Percentiles rank a stretch among this genome's conserved stretches.
phyloP scores from a whole-genome alignment of 2,113 vertebrate genomes.

The Xiphias gladius region DNA sequence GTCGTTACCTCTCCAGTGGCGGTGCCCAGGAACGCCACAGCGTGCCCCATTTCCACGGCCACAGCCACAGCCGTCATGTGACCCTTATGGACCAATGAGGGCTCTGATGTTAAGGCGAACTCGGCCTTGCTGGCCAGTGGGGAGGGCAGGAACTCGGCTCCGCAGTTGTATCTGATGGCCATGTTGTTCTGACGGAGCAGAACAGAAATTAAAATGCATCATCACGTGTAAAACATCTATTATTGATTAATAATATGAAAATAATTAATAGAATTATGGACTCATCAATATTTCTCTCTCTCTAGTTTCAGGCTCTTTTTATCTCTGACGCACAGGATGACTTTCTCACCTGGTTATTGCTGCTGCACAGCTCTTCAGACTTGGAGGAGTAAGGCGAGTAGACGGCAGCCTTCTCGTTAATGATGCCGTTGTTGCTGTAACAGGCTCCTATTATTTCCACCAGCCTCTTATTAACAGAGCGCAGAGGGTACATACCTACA shows the following conservation, averaged over 20 bases:
- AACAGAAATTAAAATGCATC: not conserved
- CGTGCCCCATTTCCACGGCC: constrained; percentile 86
- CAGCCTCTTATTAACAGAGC: constrained; percentile 86
- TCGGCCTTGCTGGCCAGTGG: constrained; percentile 89
- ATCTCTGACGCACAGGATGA: not conserved
- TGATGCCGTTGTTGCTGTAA: constrained; percentile 81
- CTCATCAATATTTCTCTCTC: not conserved
- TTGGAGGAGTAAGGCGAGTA: constrained; percentile 89
- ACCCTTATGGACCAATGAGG: constrained; percentile 71
- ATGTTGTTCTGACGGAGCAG: constrained; percentile 33
- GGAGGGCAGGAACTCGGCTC: constrained; percentile 93
- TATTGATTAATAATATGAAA: not conserved
- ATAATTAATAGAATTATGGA: not conserved
- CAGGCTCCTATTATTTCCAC: constrained; percentile 87
- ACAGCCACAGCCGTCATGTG: constrained; percentile 90
- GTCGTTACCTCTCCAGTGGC: constrained; percentile 87
- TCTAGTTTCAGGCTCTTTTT: not conserved
- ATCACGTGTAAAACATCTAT: not conserved
- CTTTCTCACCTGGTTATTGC: constrained; percentile 61
- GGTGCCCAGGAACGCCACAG: constrained; percentile 92
- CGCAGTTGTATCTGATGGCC: constrained; percentile 83
- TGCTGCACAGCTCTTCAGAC: constrained; percentile 64
- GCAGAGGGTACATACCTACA: constrained; percentile 87
- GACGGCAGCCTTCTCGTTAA: constrained; percentile 77
- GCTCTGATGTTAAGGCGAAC: constrained; percentile 71